Evolutionary conservation across 2,888 invertebrate genomes (phyloP).

Genomic region (Matsumyia berberina): DNA sequence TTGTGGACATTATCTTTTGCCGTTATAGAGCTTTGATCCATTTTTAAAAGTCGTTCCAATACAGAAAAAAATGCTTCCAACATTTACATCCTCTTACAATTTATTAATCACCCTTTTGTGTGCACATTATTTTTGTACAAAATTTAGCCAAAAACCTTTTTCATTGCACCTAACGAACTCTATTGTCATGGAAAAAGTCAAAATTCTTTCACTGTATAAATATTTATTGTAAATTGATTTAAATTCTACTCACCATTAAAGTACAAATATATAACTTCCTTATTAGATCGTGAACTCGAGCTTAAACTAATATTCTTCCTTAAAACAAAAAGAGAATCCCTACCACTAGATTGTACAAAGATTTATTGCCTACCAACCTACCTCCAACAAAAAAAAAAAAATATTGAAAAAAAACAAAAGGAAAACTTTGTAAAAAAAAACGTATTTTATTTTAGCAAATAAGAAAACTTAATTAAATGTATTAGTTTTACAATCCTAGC

Average conservation of each 20-base stretch:
- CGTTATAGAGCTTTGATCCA: background rate
- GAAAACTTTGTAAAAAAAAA: constrained; percentile 37
- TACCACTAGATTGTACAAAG: constrained; percentile 56
- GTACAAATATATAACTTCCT: constrained; percentile 51
- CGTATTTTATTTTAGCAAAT: constrained; percentile 9
- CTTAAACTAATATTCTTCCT: constrained; percentile 41
- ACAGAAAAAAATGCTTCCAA: constrained; percentile 16
- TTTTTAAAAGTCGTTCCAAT: background rate
- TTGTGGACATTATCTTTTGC: too few relatives aligned
- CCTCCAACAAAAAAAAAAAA: too few relatives aligned
- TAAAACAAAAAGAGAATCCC: constrained; percentile 5
- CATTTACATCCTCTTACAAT: background rate
- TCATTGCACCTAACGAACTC: background rate
- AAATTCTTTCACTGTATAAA: constrained; percentile 15
- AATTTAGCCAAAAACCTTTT: background rate
- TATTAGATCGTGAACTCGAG: constrained; percentile 39
- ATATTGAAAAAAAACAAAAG: constrained; percentile 4
- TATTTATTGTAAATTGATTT: constrained; percentile 36
- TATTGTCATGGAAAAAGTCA: background rate
- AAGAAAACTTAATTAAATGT: constrained; percentile 43
- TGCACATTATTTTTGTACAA: background rate
- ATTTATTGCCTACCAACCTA: constrained; percentile 51
- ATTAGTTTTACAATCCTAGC: constrained; percentile 25
- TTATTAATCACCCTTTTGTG: background rate
- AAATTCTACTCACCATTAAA: constrained; percentile 40